A percentile compares a stretch with the other conserved stretches of the same genome.
phyloP scores from a whole-genome alignment of 1,140 invertebrate genomes.

The Nephotettix cincticeps region DNA sequence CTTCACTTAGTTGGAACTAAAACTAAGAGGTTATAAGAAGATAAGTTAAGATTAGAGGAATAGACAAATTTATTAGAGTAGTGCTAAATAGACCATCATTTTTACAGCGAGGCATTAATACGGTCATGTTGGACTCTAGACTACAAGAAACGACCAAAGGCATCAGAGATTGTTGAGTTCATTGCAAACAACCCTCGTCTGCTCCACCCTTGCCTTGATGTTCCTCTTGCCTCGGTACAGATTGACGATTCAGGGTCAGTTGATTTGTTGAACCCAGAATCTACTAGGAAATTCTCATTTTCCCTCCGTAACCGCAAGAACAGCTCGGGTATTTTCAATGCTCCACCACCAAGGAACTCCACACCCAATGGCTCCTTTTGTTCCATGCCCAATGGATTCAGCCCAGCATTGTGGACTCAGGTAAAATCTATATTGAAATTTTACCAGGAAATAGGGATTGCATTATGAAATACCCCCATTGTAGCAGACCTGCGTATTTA shows the following conservation, averaged over 20 bases:
- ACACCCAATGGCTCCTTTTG: no score
- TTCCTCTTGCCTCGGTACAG: slow-evolving; percentile 69
- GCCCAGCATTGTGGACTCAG: no score
- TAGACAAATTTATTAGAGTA: no score
- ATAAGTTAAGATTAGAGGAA: no score
- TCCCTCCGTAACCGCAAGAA: background rate
- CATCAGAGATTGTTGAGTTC: slow-evolving; percentile 76
- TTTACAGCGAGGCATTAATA: slow-evolving; percentile 67
- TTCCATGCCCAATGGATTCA: no score
- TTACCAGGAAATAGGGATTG: no score
- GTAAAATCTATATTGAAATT: no score
- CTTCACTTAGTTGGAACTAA: no score
- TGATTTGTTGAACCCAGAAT: background rate
- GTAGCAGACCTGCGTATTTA: no score
- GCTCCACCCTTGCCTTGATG: slow-evolving; percentile 74
- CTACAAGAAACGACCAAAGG: slow-evolving; percentile 66
- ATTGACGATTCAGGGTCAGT: slow-evolving; percentile 58
- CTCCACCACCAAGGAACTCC: background rate
- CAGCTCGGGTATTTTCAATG: slow-evolving; percentile 2
- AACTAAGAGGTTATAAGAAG: no score
- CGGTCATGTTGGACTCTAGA: slow-evolving; percentile 75
- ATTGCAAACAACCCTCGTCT: slow-evolving; percentile 74
- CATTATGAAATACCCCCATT: no score
- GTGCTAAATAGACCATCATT: no score
- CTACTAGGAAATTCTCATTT: slow-evolving; percentile 1